phyloP scores from a whole-genome alignment of 1,140 invertebrate species.

The Eufriesea mexicana region DNA sequence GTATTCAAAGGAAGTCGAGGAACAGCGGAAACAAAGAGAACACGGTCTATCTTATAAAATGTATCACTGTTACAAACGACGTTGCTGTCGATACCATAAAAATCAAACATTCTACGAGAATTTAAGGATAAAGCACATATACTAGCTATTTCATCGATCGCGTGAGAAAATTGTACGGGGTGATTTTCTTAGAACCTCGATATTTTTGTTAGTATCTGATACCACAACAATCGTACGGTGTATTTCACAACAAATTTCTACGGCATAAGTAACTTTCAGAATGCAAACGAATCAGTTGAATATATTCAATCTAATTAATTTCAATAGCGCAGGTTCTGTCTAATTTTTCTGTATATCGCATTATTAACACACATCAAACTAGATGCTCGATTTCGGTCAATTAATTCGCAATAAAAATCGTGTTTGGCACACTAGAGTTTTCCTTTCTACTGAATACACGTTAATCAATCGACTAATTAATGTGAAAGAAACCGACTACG shows the following conservation, averaged over 20 bases:
- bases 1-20: not conserved
- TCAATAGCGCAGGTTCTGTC: not conserved
- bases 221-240: no score
- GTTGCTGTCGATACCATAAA: not conserved
- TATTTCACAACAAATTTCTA: not conserved
- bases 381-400: no score
- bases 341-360: no score
- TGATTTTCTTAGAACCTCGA: no score
- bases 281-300: no score
- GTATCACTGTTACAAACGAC: not conserved
- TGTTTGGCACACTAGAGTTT: not conserved
- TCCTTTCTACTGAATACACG: not conserved
- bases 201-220: no score
- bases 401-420: not conserved
- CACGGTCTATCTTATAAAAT: not conserved
- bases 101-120: not conserved
- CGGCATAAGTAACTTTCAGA: not conserved
- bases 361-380: no score
- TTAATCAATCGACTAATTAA: slow-evolving; percentile 9
- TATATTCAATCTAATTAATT: not conserved
- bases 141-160: no score
- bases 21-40: not conserved
- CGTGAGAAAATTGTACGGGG: no score
- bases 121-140: not conserved
- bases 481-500: not conserved